phyloP scores from a whole-genome alignment of 2,888 invertebrate genomes.

The Matsumyia berberina region DNA sequence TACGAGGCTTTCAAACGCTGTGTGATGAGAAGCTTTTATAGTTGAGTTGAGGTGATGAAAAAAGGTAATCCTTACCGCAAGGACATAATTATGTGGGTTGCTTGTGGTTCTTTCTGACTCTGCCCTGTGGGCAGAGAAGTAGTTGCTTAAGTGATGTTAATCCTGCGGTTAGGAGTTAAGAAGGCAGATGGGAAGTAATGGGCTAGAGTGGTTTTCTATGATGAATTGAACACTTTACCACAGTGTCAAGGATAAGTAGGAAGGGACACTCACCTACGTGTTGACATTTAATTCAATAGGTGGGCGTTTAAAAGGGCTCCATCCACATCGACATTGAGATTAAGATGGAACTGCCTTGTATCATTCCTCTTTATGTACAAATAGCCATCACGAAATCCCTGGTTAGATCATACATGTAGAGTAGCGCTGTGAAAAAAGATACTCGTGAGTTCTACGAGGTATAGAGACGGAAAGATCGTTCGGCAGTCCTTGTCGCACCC shows the following conservation, averaged over 20 bases:
- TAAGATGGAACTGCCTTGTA: no score
- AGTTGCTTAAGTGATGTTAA: conserved; percentile 14
- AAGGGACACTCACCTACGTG: no score
- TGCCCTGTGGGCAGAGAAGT: neutral
- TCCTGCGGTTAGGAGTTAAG: neutral
- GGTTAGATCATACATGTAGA: no score
- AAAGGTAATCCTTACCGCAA: neutral
- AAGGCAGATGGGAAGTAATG: neutral
- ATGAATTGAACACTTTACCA: neutral
- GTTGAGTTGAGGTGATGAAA: neutral
- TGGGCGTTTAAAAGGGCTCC: no score
- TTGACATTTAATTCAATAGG: no score
- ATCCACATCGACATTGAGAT: no score
- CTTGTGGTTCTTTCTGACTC: neutral
- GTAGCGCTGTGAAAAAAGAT: no score
- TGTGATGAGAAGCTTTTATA: neutral
- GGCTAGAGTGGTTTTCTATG: neutral
- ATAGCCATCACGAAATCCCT: no score
- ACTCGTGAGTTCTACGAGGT: no score
- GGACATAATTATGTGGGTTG: conserved; percentile 19
- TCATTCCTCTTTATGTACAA: no score
- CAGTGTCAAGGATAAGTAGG: neutral
- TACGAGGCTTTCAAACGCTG: neutral
- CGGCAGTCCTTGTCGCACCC: no score
- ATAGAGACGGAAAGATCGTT: no score